Evolutionary conservation across 2,888 invertebrate species (phyloP).

Genomic region (Hypolimnas misippus): DNA sequence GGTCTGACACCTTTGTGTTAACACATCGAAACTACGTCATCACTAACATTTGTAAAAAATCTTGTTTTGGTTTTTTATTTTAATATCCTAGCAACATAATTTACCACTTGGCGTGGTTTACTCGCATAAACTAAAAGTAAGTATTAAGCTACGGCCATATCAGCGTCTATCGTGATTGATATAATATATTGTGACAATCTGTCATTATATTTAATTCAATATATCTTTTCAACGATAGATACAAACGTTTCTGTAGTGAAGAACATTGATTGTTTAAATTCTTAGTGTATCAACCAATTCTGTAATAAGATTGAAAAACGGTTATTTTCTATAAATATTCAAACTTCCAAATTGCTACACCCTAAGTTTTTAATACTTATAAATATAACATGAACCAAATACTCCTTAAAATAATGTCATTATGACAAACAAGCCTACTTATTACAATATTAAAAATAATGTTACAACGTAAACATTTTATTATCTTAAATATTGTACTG

Average conservation of each 20-base stretch:
- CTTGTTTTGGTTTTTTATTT: constrained; percentile 26
- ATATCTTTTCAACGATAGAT: not conserved
- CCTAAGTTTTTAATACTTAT: constrained; percentile 33
- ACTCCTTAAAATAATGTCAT: constrained; percentile 31
- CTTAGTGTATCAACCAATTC: not conserved
- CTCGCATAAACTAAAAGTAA: constrained; percentile 12
- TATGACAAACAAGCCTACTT: constrained; percentile 23
- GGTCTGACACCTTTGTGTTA: constrained; percentile 72
- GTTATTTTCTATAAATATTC: constrained; percentile 25
- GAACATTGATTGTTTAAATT: not conserved
- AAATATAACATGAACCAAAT: constrained; percentile 31
- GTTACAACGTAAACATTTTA: constrained; percentile 22
- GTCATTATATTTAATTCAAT: not conserved
- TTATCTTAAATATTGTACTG: constrained; percentile 14
- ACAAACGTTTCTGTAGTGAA: not conserved
- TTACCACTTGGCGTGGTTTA: constrained; percentile 21
- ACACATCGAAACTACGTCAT: constrained; percentile 68
- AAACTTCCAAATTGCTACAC: constrained; percentile 27
- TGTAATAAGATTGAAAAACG: not conserved
- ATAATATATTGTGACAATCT: not conserved
- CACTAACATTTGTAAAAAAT: constrained; percentile 67
- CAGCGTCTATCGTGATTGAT: not conserved
- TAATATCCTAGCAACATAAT: constrained; percentile 38
- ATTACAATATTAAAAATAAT: constrained; percentile 22
- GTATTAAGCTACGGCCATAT: constrained; percentile 3